These are phyloP conservation scores for Brotogeris chrysoptera DNA, from an alignment of 2,797 vertebrate genomes.

Conservation along the genomic window DNA sequence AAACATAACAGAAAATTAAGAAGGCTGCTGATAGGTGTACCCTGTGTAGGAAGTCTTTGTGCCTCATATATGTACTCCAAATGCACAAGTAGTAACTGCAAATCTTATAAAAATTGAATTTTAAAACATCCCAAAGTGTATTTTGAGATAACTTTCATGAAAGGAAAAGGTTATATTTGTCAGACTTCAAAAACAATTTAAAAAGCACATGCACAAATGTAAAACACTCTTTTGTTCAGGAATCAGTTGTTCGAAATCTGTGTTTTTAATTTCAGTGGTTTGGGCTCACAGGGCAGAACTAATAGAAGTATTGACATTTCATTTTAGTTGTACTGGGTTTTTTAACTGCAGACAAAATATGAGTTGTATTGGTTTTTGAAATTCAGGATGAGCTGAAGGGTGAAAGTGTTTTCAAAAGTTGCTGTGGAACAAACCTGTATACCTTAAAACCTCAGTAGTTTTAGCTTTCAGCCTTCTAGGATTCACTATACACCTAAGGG, in stretches of 20 bases:
- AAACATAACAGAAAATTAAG: background rate
- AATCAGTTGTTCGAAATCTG: background rate
- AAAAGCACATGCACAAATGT: background rate
- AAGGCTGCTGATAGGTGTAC: background rate
- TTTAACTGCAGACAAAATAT: background rate
- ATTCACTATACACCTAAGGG: background rate
- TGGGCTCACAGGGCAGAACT: background rate
- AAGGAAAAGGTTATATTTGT: background rate
- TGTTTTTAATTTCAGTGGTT: background rate
- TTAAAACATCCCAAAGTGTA: background rate
- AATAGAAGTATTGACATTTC: background rate
- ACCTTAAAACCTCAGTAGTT: background rate
- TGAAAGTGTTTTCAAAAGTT: background rate
- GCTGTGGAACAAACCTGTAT: background rate
- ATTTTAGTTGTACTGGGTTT: background rate
- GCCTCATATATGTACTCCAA: background rate
- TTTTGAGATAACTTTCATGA: background rate
- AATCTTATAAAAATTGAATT: background rate
- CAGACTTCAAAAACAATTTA: background rate
- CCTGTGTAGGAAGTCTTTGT: background rate
- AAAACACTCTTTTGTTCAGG: background rate
- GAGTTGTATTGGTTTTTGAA: background rate
- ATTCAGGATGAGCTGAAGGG: background rate
- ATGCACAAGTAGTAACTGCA: background rate
- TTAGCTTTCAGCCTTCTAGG: background rate